Evolutionary conservation across 2,888 invertebrate species (phyloP), one percentile per base, ranked within the genome.

Genomic region (Oligia latruncula): DNA sequence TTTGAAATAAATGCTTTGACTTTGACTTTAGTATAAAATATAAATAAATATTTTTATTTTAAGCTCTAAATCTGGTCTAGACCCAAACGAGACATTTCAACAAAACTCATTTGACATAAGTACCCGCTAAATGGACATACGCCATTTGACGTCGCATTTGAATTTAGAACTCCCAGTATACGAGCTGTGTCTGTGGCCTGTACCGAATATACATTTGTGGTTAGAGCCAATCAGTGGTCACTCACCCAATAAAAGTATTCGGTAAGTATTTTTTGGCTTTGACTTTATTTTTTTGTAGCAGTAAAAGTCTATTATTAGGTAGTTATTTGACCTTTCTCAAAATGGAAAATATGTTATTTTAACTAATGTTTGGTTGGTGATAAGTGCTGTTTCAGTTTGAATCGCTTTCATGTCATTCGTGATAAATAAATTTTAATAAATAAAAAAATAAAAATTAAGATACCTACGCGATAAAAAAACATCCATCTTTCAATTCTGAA

Each of bases 91-190:
- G 68, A 79, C 64, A 74, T 76, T 78, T 76, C 74, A 76, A 83
- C 74, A 65, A 87, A 80, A 76, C 81, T 77, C 78, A 77, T 85
- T 70, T 80, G 70, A 74, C 58, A 40, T 74, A 79, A 83, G 73
- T 72, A 81, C 71, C 70, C 71, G 55, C 74, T 82, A 81, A 81
- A 80, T 87, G 74, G 81, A 82, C 72, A 78, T 72, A 72, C 60
- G 75, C 73, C 82, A 81, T 85, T 78, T 84, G 78, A 65, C 65
- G 49, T 43, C 29, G 58, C 66, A 77, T 82, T 85, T 83, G 70
- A 82, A 89, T 89, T 87, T 83, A 73, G 73, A 83, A 82, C 78
- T 77, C 62, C 9, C 74, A 64, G 74, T 74, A 67, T 67, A 83
- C 68, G 68, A 83, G 67, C 52, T 77, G 78, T 75, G 75, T 80